Percentiles rank a stretch among this genome's conserved stretches.
Evolutionary conservation across 1,140 invertebrate species (phyloP).

Genomic region (Eufriesea mexicana): DNA sequence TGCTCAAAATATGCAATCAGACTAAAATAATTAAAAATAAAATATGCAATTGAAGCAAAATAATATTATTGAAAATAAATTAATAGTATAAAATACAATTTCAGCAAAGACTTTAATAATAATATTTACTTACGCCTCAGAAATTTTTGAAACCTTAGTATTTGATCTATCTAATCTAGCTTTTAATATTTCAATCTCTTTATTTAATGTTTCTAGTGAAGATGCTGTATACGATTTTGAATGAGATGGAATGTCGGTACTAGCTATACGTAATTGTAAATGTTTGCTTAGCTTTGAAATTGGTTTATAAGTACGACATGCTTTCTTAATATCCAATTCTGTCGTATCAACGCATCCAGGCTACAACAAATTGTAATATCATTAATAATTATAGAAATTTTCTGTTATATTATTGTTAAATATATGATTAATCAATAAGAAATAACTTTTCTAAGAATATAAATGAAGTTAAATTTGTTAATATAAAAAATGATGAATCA

Average conservation of each 20-base stretch:
- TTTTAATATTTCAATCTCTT: slow-evolving; percentile 87
- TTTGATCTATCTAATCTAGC: slow-evolving; percentile 93
- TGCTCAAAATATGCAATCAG: slow-evolving; percentile 97
- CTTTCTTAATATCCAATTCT: slow-evolving; percentile 98
- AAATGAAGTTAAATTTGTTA: neutral
- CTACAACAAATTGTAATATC: slow-evolving; percentile 80
- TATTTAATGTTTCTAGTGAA: slow-evolving; percentile 83
- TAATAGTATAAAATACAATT: neutral
- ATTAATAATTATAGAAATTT: neutral
- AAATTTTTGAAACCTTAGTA: slow-evolving; percentile 98
- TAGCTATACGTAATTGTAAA: slow-evolving; percentile 81
- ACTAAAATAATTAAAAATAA: slow-evolving; percentile 83
- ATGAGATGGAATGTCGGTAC: slow-evolving; percentile 85
- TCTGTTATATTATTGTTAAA: neutral
- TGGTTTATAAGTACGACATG: slow-evolving; percentile 92
- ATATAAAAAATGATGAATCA: slow-evolving; percentile 72
- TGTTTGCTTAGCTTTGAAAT: slow-evolving; percentile 83
- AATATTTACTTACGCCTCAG: slow-evolving; percentile 92
- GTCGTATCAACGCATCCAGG: slow-evolving; percentile 99
- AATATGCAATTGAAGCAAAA: neutral
- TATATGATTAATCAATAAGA: neutral
- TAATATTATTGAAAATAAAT: neutral
- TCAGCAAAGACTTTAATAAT: neutral
- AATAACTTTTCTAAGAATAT: neutral
- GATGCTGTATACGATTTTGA: slow-evolving; percentile 82